Base-by-base conservation (phyloP, 2,888 invertebrate species). In the Hypomecis atomaria region DNA sequence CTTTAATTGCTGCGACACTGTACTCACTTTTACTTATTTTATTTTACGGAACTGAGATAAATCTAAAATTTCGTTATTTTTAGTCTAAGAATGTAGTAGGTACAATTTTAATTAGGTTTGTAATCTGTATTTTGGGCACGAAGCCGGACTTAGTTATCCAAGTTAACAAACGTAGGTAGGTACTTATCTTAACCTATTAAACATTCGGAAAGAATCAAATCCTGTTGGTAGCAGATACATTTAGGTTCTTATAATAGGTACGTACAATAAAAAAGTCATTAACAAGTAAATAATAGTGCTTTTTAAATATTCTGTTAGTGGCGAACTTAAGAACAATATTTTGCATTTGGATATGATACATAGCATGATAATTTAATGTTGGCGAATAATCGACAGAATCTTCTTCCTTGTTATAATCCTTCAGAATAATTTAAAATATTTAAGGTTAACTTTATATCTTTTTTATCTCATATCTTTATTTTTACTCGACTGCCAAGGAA, bases 351-450 rank as follows among this genome's bases (percentile, higher is more conserved):
- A 37, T 2, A 37, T 56, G 56, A 56, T 56, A 38, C 38, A n/a
- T 11, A 6, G 47, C 56, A 56, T 47, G 47, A 38, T 7, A 56
- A 56, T 37, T 55, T 42, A 23, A 40, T 44, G 13, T 52, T 59
- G 50, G 49, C 50, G 49, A 58, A 44, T 43, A 43, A 43, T 50
- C 58, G 50, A 43, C 10, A 37, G n/a, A 40, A 42, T 8, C 48
- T 8, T 48, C n/a, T 13, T 43, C 10, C 13, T 23, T 23, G 33
- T 33, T 37, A 37, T 37, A 49, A 49, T 40, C 23, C 38, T 52
- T 23, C 23, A 23, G 23, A n/a, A n/a, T n/a, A n/a, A n/a, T 3
- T 23, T 23, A 23, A 23, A 23, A 23, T 23, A 23, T 23, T 23
- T 23, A 3, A 23, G 23, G 3, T 23, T 23, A 23, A 23, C 23